Conservation (phyloP, 2,888 invertebrate species). For the Podabrus alpinus region DNA sequence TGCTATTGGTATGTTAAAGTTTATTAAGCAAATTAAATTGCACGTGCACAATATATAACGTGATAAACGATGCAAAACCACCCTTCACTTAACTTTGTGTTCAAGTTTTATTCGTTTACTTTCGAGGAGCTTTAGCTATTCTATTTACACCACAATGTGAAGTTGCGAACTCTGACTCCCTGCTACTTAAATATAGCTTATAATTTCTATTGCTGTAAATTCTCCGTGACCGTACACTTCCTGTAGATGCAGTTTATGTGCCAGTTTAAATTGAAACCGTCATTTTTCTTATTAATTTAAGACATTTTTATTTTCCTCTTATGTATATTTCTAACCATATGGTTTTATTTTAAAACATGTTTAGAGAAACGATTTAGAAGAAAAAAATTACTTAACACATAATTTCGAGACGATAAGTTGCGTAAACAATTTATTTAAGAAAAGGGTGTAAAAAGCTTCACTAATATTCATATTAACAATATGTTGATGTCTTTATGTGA, state of each 20-base stretch:
- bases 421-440: not conserved
- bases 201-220: constrained; percentile 46
- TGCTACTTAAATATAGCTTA: constrained; percentile 39
- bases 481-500: not conserved
- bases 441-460: constrained; percentile 1
- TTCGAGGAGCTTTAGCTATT: constrained; percentile 25
- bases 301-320: constrained; percentile 40
- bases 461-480: constrained; percentile 1
- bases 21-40: constrained; percentile 8
- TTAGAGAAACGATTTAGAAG: not conserved
- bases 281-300: constrained; percentile 52
- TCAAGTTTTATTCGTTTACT: constrained; percentile 18
- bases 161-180: constrained; percentile 36
- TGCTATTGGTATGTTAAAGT: not conserved
- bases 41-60: constrained; percentile 26
- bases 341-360: constrained; percentile 10
- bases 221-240: constrained; percentile 47
- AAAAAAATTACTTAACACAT: not conserved
- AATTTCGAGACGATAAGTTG: not conserved
- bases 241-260: constrained; percentile 39
- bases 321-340: not conserved
- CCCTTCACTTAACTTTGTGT: constrained; percentile 24
- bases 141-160: constrained; percentile 36
- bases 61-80: constrained; percentile 31
- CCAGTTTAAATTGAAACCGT: constrained; percentile 44